Percentiles rank a stretch among this genome's conserved stretches.
Evolutionary conservation across 2,113 vertebrate species (phyloP).

Genomic region (Vimba vimba): DNA sequence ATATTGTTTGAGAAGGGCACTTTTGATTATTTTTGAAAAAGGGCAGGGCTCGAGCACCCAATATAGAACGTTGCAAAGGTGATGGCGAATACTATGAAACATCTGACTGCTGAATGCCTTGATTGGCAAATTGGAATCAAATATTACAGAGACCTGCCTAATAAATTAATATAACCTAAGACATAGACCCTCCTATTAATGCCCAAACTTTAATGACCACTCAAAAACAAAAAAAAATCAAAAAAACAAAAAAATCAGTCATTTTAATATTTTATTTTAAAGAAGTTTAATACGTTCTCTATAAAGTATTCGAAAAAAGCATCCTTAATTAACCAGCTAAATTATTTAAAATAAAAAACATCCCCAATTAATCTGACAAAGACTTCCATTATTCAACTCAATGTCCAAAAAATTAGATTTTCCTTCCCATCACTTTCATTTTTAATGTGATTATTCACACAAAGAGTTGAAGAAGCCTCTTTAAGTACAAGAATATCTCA

Average conservation of each 20-base stretch:
- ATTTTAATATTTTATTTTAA: conserved; percentile 28
- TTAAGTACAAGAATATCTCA: conserved; percentile 49
- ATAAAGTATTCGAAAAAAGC: neutral
- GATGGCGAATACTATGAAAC: neutral
- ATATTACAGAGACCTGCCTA: neutral
- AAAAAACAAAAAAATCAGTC: too few species aligned
- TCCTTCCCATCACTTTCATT: conserved; percentile 69
- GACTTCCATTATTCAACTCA: conserved; percentile 71
- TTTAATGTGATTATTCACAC: conserved; percentile 71
- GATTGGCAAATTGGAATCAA: too few species aligned
- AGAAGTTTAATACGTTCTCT: neutral
- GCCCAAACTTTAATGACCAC: neutral
- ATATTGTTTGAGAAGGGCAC: too few species aligned
- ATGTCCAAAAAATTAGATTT: conserved; percentile 75
- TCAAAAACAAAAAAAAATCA: neutral
- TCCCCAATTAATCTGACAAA: conserved; percentile 71
- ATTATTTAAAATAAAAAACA: conserved; percentile 73
- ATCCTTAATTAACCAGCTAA: conserved; percentile 64
- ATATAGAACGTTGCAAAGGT: too few species aligned
- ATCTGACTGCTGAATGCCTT: neutral
- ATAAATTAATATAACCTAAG: neutral
- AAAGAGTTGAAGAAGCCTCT: conserved; percentile 48
- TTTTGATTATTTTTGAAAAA: too few species aligned
- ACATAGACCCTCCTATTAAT: neutral
- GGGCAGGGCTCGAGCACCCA: too few species aligned